phyloP scores from a whole-genome alignment of 2,797 vertebrate species.

The Florisuga fusca region DNA sequence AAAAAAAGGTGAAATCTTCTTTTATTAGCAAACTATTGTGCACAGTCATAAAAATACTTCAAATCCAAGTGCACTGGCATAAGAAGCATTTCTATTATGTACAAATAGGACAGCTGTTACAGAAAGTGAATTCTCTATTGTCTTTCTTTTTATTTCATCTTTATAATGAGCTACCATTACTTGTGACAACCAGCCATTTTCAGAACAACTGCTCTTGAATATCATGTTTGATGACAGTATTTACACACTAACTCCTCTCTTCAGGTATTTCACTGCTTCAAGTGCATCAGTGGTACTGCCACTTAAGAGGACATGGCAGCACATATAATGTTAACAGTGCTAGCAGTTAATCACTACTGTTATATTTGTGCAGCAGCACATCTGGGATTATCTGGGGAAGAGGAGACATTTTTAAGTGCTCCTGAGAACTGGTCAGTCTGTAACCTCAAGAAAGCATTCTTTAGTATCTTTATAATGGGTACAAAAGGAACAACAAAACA shows the following conservation, averaged over 20 bases:
- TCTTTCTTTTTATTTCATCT: background rate
- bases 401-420: background rate
- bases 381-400: background rate
- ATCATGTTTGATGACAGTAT: background rate
- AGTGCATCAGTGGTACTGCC: background rate
- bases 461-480: background rate
- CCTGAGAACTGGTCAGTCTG: background rate
- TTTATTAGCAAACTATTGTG: conserved; percentile 47
- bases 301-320: background rate
- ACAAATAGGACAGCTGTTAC: background rate
- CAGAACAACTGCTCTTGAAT: background rate
- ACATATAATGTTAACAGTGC: background rate
- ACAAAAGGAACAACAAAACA: background rate
- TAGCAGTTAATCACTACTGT: background rate
- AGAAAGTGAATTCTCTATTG: background rate
- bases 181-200: background rate
- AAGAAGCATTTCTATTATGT: conserved; percentile 8
- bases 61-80: conserved; percentile 18
- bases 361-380: background rate
- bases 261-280: background rate
- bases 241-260: background rate
- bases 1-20: conserved; percentile 7
- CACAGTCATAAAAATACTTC: conserved; percentile 19
- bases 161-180: background rate
- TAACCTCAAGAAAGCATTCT: background rate